These are phyloP conservation scores for Bufo bufo DNA, from an alignment of 2,113 vertebrate genomes.

Conservation along the genomic window DNA sequence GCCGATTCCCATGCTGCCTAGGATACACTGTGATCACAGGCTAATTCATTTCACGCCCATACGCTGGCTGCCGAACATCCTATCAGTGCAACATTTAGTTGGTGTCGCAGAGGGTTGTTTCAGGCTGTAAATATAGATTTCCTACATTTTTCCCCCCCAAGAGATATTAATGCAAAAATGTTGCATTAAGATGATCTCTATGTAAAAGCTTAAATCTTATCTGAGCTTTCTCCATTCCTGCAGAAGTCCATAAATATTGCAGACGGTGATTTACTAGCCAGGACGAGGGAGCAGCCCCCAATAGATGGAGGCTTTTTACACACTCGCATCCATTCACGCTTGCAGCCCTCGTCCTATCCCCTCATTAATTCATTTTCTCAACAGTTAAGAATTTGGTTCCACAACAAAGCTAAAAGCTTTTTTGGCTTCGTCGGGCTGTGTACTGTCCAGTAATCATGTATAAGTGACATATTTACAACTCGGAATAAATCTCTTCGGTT, in stretches of 20 bases:
- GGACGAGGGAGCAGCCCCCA: constrained; percentile 66
- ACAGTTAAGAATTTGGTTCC: constrained; percentile 82
- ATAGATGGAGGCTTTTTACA: constrained; percentile 56
- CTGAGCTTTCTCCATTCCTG: constrained; percentile 63
- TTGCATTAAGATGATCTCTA: constrained; percentile 48
- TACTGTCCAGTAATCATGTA: constrained; percentile 83
- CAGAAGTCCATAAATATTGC: constrained; percentile 72
- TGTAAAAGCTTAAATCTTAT: constrained; percentile 43
- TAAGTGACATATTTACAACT: constrained; percentile 82
- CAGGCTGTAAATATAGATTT: not conserved
- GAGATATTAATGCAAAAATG: constrained; percentile 41
- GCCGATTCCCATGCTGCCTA: not conserved
- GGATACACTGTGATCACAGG: not conserved
- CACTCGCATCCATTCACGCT: constrained; percentile 60
- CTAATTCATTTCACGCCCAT: too few relatives aligned
- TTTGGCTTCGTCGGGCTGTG: constrained; percentile 79
- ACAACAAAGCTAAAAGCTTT: constrained; percentile 88
- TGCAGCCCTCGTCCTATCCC: constrained; percentile 67
- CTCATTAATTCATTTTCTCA: constrained; percentile 86
- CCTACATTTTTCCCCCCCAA: not conserved
- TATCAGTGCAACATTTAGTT: not conserved
- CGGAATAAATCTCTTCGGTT: constrained; percentile 78
- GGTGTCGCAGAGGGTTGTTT: not conserved
- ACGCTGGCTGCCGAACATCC: not conserved
- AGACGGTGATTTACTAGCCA: constrained; percentile 77